Evolutionary conservation across 1,140 invertebrate genomes (phyloP).

Genomic region (Drosophila trapezifrons): DNA sequence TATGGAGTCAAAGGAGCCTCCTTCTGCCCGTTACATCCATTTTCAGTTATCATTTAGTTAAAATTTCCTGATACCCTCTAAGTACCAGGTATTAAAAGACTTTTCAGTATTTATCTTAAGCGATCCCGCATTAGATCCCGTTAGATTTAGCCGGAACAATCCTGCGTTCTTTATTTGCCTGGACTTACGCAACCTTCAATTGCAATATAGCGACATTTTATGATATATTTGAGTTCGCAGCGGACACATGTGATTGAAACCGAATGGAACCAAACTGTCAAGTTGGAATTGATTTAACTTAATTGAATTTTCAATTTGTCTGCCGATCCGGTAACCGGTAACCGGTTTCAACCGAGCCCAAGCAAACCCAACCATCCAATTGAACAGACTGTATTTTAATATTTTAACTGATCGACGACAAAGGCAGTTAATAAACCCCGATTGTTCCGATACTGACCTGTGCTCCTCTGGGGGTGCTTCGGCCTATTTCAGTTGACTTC

Average conservation of each 20-base stretch:
- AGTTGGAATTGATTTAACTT: constrained; percentile 62
- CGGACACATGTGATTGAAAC: constrained; percentile 21
- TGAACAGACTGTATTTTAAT: constrained; percentile 33
- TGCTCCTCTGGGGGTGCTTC: constrained; percentile 28
- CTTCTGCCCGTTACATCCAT: background rate
- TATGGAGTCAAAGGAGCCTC: background rate
- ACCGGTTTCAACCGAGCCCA: constrained; percentile 50
- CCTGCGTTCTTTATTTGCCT: background rate
- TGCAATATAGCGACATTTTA: background rate
- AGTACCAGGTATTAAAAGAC: background rate
- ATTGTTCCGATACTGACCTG: constrained; percentile 55
- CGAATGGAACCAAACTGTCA: constrained; percentile 27
- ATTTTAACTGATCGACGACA: constrained; percentile 16
- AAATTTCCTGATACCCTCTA: background rate
- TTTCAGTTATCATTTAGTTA: background rate
- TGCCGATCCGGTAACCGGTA: constrained; percentile 22
- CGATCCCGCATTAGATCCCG: background rate
- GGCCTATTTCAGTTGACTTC: constrained; percentile 46
- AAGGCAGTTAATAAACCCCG: constrained; percentile 35
- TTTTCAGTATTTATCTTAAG: background rate
- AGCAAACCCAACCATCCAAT: constrained; percentile 24
- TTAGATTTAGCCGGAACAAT: background rate
- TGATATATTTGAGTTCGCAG: constrained; percentile 20
- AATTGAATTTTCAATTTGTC: constrained; percentile 65
- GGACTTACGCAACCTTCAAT: constrained; percentile 16